Evolutionary conservation across 2,113 vertebrate genomes (phyloP), one percentile per base, ranked within the genome.

Genomic region (Perognathus longimembris): DNA sequence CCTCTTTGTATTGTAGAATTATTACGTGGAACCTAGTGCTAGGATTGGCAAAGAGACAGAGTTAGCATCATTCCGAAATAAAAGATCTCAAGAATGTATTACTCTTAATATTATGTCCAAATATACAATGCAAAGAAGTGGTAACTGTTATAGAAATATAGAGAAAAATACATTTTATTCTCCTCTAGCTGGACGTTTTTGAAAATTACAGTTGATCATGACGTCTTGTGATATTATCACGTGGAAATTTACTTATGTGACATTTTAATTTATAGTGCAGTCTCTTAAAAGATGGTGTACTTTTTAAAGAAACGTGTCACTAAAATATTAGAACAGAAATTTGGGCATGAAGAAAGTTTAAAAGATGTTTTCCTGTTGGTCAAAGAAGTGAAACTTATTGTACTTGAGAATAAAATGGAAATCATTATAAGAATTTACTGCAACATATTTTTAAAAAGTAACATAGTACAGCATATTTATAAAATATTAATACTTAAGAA

Each of bases 61-160:
- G 12, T 95, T 94, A 96, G 89, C 85, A 95, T 96, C 94, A 96
- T 95, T 96, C 85, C 96, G 95, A 96, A 96, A 86, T 88, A 88
- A 92, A 97, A 85, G 36, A 94, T 78, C 67, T 94, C 85, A 92
- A 96, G 78, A 91, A 92, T 83, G 75, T 61, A 70, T 88, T 89
- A 83, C 7, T 38, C 78, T 54, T 54, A 54, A 54, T 42, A 79
- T 85, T 67, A 87, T 92, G 77, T 92, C 59, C 50, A 61, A 93
- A 77, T 92, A 92, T 94, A 96, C 80, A 96, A 18, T 94, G 61
- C 81, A 95, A 67, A 94, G 64, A 81, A 69, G 54, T 93, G 89
- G 63, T 32, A 92, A 92, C 86, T 18, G 64, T 78, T 54, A 91
- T 40, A 64, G 20, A 94, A 95, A 95, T 80, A 89, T 45, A 95